Conservation (phyloP, 2,797 vertebrate genomes). For the Otus scops region DNA sequence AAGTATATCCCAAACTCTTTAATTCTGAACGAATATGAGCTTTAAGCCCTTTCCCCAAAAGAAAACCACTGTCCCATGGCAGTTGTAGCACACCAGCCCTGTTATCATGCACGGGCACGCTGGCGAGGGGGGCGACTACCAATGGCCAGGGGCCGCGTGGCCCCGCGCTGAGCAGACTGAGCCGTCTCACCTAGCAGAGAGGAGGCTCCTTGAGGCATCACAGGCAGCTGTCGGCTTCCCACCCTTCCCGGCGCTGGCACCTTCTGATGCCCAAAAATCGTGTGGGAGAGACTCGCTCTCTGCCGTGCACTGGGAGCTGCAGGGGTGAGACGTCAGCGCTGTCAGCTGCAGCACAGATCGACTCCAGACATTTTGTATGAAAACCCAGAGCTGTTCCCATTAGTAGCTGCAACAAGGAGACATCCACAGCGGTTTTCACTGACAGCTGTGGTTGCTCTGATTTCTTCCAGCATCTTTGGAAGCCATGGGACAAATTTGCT, state of each 20-base stretch:
- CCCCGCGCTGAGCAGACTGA: not conserved
- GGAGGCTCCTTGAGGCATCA: not conserved
- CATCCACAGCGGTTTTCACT: not conserved
- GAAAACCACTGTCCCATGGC: not conserved
- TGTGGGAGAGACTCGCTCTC: not conserved
- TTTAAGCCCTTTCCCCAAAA: not conserved
- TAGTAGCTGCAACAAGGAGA: not conserved
- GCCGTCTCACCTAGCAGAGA: not conserved
- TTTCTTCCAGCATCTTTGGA: not conserved
- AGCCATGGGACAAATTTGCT: not conserved
- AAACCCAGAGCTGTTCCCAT: not conserved
- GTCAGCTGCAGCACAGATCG: not conserved
- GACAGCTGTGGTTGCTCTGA: not conserved
- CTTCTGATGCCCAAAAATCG: not conserved
- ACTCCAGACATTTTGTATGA: not conserved
- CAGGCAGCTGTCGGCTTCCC: not conserved
- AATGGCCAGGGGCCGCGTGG: too few species aligned
- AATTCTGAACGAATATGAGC: conserved; percentile 19
- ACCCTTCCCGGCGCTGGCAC: not conserved
- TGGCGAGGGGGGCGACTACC: not conserved
- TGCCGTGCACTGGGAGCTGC: not conserved
- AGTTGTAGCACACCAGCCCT: fast-evolving
- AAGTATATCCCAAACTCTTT: conserved; percentile 32
- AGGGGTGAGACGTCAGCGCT: not conserved
- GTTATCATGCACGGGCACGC: fast-evolving